Percentiles rank a stretch among this genome's conserved stretches.
These are phyloP conservation scores for Melipona bicolor DNA, from an alignment of 2,888 invertebrate species.

Conservation along the genomic window DNA sequence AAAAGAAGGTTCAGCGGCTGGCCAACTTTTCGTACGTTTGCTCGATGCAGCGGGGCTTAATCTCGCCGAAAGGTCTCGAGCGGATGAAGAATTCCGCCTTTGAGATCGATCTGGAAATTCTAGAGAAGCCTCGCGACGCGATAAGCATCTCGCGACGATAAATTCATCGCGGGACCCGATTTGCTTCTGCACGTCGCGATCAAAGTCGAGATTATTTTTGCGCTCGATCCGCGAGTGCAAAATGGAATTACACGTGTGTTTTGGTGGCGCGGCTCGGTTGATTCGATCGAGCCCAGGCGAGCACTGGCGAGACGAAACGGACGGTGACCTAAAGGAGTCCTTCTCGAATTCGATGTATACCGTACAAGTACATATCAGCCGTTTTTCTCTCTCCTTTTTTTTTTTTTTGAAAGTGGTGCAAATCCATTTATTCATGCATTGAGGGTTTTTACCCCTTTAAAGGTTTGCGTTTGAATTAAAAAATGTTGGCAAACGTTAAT, in stretches of 20 bases:
- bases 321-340: not conserved
- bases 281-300: not conserved
- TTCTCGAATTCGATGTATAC: not conserved
- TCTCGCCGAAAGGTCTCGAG: constrained; percentile 47
- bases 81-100: constrained; percentile 47
- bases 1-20: not conserved
- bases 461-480: no score
- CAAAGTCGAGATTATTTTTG: constrained; percentile 5
- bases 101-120: constrained; percentile 46
- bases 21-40: constrained; percentile 55
- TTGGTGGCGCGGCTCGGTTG: not conserved
- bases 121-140: constrained; percentile 5
- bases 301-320: not conserved
- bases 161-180: not conserved
- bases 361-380: not conserved
- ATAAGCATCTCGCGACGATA: constrained; percentile 16
- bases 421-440: no score
- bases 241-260: constrained; percentile 13
- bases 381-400: no score
- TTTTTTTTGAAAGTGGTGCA: no score
- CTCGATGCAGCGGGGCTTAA: constrained; percentile 54
- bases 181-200: not conserved
- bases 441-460: no score
- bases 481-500: no score
- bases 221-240: not conserved